Percentiles rank a stretch among this genome's conserved stretches.
Conservation (phyloP, 1,140 invertebrate genomes). For the Lepidostoma basale region DNA sequence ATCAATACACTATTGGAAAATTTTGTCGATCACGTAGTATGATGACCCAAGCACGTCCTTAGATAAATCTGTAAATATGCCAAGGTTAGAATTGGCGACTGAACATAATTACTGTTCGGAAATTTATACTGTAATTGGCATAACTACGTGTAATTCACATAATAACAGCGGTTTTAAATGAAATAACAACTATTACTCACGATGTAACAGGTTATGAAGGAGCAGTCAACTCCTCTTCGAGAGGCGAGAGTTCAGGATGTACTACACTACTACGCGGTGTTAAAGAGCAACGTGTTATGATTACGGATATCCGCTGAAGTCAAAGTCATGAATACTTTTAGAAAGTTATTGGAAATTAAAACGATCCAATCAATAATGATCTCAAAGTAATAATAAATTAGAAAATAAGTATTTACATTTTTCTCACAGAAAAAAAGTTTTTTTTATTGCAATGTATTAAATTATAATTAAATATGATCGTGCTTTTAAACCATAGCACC, state of each 20-base stretch:
- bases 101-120: no score
- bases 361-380: no score
- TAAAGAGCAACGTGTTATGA: slow-evolving; percentile 49
- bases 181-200: slow-evolving; percentile 51
- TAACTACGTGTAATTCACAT: no score
- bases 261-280: slow-evolving; percentile 53
- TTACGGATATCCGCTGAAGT: slow-evolving; percentile 55
- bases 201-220: slow-evolving; percentile 62
- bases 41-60: slow-evolving; percentile 9
- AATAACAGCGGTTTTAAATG: no score
- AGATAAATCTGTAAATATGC: slow-evolving; percentile 13
- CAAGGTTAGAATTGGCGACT: slow-evolving; percentile 16
- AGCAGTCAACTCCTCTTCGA: slow-evolving; percentile 63
- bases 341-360: no score
- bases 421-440: no score
- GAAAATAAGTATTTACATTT: no score
- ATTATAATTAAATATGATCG: no score
- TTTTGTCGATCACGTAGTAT: not conserved
- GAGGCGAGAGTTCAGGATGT: slow-evolving; percentile 62
- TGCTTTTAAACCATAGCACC: no score
- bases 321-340: not conserved
- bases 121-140: no score
- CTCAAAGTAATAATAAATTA: no score
- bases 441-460: no score
- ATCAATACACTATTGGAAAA: not conserved